Evolutionary conservation across 2,888 invertebrate genomes (phyloP), one percentile per base, ranked within the genome.

Genomic region (Hypolimnas misippus): DNA sequence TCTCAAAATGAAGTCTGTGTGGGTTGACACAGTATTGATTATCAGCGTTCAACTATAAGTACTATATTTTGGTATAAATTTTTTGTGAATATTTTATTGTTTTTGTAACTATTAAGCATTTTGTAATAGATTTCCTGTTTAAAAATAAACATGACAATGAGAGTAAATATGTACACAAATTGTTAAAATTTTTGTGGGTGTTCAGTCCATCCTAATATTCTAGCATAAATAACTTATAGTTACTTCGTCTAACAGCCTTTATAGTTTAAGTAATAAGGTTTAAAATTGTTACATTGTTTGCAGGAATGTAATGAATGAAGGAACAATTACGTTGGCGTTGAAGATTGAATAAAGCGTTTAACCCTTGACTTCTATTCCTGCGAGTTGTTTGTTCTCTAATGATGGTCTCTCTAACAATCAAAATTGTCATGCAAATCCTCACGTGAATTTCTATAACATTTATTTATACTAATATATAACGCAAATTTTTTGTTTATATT

Each of bases 261-360:
- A 82, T 64, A 63, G 3, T 42, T 53, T 61, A 64, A 49, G 68
- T 12, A 35, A 67, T 83, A 86, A 68, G 73, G 79, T 72, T 72
- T 64, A 77, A 67, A 78, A 66, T 79, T 40, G 61, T 44, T 53
- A 66, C 46, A 54, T 58, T 35, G 57, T 64, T 67, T 65, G 76
- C 68, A 55, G 66, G 70, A 53, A 70, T 71, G 72, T 70, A 72
- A 77, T 81, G 78, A 81, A 71, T 70, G 77, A 82, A 80, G 82
- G 82, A 82, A 84, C 86, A 85, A 87, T 85, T 84, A 86, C 81
- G 83, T 82, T 76, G 84, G 84, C 76, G 84, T 81, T 76, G 82
- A 83, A 86, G 80, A 89, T 89, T 88, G 83, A 86, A 88, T 88
- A 81, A 86, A 83, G 73, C 79, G 78, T 84, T 87, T 87, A 84